Evolutionary conservation across 2,113 vertebrate genomes (phyloP).

Genomic region (Pitta sordida): DNA sequence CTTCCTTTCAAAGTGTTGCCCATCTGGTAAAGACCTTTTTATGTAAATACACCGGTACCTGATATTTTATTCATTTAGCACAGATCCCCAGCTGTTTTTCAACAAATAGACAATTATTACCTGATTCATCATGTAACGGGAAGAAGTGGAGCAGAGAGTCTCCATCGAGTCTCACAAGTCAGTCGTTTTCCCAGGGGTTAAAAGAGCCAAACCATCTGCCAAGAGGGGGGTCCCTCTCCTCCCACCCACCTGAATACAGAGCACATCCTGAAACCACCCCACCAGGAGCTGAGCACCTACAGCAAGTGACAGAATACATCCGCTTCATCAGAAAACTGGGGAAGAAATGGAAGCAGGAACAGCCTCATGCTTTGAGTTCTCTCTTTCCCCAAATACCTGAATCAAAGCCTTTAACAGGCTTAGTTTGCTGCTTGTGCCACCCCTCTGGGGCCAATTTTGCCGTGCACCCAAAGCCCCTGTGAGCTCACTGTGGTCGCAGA

Average conservation of each 20-base stretch:
- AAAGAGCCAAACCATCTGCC: neutral
- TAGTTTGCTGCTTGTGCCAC: neutral
- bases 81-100: slow-evolving; percentile 2
- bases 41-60: neutral
- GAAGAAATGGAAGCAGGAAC: neutral
- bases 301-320: rapidly evolving
- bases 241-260: neutral
- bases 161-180: neutral
- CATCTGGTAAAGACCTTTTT: neutral
- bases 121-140: neutral
- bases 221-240: neutral
- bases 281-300: neutral
- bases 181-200: neutral
- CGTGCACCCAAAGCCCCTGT: neutral
- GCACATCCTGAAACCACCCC: neutral
- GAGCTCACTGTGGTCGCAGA: rapidly evolving
- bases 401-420: neutral
- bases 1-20: neutral
- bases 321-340: neutral
- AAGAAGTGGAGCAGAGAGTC: neutral
- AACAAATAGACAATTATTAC: neutral
- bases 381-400: neutral
- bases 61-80: neutral
- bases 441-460: neutral
- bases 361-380: neutral